Conservation (phyloP, 2,888 invertebrate genomes). For the Alentia gelatinosa region DNA sequence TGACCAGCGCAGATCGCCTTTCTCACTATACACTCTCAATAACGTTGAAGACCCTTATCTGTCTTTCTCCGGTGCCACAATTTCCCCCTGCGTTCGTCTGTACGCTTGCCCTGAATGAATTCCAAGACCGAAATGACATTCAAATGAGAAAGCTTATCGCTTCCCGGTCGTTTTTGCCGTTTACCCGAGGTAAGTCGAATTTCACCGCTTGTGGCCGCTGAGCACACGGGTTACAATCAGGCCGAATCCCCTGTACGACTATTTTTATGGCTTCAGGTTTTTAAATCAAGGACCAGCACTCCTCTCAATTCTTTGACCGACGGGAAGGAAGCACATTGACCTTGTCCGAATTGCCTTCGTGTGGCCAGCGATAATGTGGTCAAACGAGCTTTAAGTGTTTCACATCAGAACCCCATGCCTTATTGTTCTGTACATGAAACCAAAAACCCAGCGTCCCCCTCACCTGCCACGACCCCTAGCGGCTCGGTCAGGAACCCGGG, state of each 20-base stretch:
- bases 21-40: slow-evolving; percentile 14
- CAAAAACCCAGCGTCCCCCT: neutral
- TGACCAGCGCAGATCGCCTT: slow-evolving; percentile 8
- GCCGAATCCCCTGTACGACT: neutral
- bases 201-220: neutral
- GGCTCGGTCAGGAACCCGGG: neutral
- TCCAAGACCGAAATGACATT: slow-evolving; percentile 6
- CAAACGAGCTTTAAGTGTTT: slow-evolving; percentile 4
- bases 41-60: slow-evolving; percentile 26
- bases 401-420: neutral
- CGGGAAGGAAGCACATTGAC: neutral
- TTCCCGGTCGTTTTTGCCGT: neutral
- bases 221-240: neutral
- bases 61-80: neutral
- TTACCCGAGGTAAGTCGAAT: neutral
- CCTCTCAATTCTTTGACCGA: neutral
- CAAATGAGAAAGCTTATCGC: slow-evolving; percentile 15
- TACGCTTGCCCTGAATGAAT: neutral
- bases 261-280: neutral
- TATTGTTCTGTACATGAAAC: neutral
- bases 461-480: neutral
- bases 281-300: neutral
- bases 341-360: neutral
- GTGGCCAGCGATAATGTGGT: neutral
- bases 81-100: neutral